These are phyloP conservation scores for Cerceris ruficornis DNA, from an alignment of 2,888 invertebrate genomes.

Conservation along the genomic window DNA sequence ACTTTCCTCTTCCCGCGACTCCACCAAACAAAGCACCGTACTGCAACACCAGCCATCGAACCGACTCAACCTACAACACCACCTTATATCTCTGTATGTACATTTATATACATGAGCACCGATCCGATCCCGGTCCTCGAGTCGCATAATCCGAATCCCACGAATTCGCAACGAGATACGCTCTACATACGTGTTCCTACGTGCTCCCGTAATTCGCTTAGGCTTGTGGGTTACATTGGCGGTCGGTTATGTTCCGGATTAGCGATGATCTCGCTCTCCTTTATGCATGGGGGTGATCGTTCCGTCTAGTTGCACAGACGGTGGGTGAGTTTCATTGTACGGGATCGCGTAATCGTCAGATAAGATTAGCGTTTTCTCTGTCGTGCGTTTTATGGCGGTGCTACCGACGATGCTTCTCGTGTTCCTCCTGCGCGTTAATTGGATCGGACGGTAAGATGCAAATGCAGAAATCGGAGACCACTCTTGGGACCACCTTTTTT, in stretches of 20 bases:
- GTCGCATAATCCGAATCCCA: slow-evolving; percentile 48
- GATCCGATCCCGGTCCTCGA: slow-evolving; percentile 2
- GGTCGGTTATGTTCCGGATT: slow-evolving; percentile 33
- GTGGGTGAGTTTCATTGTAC: background rate
- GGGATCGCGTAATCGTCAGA: background rate
- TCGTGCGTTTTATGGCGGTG: background rate
- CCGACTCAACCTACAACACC: slow-evolving; percentile 10
- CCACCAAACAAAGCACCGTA: too few relatives aligned
- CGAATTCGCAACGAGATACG: slow-evolving; percentile 49
- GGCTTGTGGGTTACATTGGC: slow-evolving; percentile 35
- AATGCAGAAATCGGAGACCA: background rate
- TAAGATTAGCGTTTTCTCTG: background rate
- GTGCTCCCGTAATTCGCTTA: slow-evolving; percentile 37
- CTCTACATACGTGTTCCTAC: background rate
- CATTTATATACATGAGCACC: background rate
- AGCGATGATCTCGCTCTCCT: slow-evolving; percentile 43
- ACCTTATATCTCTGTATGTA: background rate
- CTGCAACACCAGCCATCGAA: too few relatives aligned
- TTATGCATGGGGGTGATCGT: slow-evolving; percentile 9
- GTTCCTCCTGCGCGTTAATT: background rate
- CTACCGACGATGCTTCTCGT: background rate
- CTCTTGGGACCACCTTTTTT: too few relatives aligned
- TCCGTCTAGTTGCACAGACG: background rate
- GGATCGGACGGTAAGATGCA: too few relatives aligned
- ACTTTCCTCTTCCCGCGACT: too few relatives aligned